These are phyloP conservation scores for Campylomormyrus tamandua DNA, from an alignment of 2,113 vertebrate species.

Conservation along the genomic window DNA sequence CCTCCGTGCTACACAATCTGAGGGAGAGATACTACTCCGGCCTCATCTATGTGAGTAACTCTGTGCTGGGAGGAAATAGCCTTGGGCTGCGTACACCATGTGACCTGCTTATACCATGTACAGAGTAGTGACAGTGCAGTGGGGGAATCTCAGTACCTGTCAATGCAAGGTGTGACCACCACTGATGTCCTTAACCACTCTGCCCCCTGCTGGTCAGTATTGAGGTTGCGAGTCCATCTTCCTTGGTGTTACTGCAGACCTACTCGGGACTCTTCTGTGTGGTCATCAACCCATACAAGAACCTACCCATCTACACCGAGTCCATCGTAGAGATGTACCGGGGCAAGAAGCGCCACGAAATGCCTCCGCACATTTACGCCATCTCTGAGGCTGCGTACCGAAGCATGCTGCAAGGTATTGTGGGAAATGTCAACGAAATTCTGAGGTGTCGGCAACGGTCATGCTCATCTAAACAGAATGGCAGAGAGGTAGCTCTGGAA, in stretches of 20 bases:
- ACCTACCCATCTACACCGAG: constrained; percentile 84
- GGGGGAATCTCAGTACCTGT: background rate
- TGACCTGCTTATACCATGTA: background rate
- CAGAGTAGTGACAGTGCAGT: background rate
- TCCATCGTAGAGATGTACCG: constrained; percentile 88
- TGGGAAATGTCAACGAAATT: background rate
- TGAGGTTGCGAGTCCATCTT: background rate
- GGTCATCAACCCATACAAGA: constrained; percentile 88
- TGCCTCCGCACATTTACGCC: constrained; percentile 85
- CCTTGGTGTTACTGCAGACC: constrained; percentile 55
- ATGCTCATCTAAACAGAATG: background rate
- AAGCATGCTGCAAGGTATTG: constrained; percentile 86
- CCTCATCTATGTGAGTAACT: constrained; percentile 65
- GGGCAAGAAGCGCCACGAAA: constrained; percentile 85
- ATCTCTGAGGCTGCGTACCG: constrained; percentile 84
- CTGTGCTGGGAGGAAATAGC: background rate
- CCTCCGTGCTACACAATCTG: constrained; percentile 70
- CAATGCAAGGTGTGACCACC: background rate
- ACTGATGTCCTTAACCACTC: background rate
- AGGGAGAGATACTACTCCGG: constrained; percentile 70
- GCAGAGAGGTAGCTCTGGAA: background rate
- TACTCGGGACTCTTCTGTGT: constrained; percentile 89
- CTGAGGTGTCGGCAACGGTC: background rate
- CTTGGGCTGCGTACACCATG: background rate
- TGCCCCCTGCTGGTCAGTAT: background rate